Base-by-base conservation (phyloP, 2,797 vertebrate genomes). In the Takifugu ocellatus region DNA sequence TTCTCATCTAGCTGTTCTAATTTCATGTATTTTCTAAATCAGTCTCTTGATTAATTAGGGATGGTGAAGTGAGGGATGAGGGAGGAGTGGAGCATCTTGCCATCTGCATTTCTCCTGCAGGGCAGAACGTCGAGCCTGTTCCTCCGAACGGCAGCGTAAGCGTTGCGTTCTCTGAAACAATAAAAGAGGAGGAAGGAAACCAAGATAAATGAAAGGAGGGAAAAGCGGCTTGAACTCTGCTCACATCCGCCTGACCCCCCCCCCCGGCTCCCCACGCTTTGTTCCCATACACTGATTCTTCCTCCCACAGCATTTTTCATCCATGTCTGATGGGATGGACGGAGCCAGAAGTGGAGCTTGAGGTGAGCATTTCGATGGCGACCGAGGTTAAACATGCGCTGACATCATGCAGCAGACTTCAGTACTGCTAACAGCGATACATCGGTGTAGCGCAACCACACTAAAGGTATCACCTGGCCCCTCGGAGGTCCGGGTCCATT, bases 81-180 rank as follows among this genome's bases (percentile, higher is more conserved):
- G 66, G 64, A 76, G 55, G 76, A 87, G 67, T 54, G 60, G 68
- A 83, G 71, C 71, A 70, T 86, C 74, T 74, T 61, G 56, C 84
- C 85, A 87, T 87, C 84, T 89, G 86, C 76, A 87, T 82, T 77
- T 66, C 74, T 31, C 79, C 87, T 72, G 73, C 77, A 70, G 87
- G 85, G 81, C 58, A 67, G 3, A 75, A 67, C 14, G 56, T 73
- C 72, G 82, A 79, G 63, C 70, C 64, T 74, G 68, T 78, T 72
- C 80, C 63, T 70, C 63, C 64, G 68, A 87, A 84, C 76, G 83
- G 77, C 76, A 57, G 73, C 21, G 12, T 71, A 83, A 72, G 68
- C 72, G 65, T 50, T 74, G 54, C 8, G 49, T 27, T 56, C 70
- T 51, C 49, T 69, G 62, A 85, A 80, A 84, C 79, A 75, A 78